phyloP scores from a whole-genome alignment of 2,113 vertebrate species.

The Orcinus orca region DNA sequence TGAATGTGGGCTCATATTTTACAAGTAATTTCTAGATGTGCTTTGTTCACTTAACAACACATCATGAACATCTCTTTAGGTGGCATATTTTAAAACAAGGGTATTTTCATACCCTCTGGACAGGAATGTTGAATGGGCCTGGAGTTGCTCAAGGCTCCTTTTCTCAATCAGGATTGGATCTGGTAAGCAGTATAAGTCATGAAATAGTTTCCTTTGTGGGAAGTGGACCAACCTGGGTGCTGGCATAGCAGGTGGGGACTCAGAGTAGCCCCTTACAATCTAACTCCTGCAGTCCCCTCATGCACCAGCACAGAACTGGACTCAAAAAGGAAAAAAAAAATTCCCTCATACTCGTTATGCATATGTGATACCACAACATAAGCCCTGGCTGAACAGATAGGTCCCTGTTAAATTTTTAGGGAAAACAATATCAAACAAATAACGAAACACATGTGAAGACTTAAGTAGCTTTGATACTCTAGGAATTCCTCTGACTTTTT shows the following conservation, averaged over 20 bases:
- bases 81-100: background rate
- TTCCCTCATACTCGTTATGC: accelerated
- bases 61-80: background rate
- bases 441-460: background rate
- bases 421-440: slow-evolving; percentile 3
- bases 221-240: background rate
- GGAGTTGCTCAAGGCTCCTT: background rate
- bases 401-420: background rate
- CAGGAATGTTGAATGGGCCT: background rate
- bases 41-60: background rate
- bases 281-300: background rate
- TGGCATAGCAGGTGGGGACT: background rate
- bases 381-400: background rate
- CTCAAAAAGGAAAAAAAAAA: background rate
- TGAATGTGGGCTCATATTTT: background rate
- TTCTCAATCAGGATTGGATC: background rate
- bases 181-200: background rate
- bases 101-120: background rate
- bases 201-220: background rate
- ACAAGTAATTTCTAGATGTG: background rate
- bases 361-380: background rate
- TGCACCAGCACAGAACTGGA: background rate
- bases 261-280: background rate
- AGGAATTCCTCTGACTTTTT: background rate
- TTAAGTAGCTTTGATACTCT: background rate